Conservation (phyloP, 2,797 vertebrate species). For the Neopelma chrysocephalum region DNA sequence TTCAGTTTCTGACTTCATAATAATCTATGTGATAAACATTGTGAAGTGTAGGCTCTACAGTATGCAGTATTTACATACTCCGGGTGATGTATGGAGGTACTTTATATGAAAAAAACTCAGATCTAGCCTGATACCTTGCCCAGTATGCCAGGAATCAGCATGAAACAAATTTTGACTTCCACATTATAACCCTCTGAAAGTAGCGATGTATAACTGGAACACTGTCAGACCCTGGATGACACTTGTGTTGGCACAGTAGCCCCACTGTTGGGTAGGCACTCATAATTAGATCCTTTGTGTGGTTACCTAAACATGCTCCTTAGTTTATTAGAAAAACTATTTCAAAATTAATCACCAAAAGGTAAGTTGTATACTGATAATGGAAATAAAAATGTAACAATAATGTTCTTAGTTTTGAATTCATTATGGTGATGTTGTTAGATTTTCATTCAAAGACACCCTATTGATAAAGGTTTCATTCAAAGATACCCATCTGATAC, state of each 20-base stretch:
- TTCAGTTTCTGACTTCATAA: neutral
- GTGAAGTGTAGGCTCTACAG: neutral
- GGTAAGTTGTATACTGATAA: slow-evolving; percentile 12
- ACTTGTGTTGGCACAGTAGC: slow-evolving; percentile 38
- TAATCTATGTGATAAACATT: neutral
- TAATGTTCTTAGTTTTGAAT: neutral
- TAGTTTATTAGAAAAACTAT: slow-evolving; percentile 53
- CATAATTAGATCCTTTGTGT: slow-evolving; percentile 72
- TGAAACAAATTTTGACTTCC: slow-evolving; percentile 64
- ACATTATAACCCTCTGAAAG: slow-evolving; percentile 60
- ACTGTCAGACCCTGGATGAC: slow-evolving; percentile 49
- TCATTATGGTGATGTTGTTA: neutral
- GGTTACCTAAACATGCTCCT: slow-evolving; percentile 39
- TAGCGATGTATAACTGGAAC: slow-evolving; percentile 39
- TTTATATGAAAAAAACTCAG: neutral
- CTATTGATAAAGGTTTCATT: neutral
- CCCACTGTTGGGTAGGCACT: slow-evolving; percentile 21
- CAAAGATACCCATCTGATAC: neutral
- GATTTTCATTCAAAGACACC: neutral
- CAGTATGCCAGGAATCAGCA: slow-evolving; percentile 55
- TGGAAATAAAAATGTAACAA: slow-evolving; percentile 38
- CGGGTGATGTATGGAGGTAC: neutral
- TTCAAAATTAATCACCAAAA: slow-evolving; percentile 52
- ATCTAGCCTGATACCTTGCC: slow-evolving; percentile 33
- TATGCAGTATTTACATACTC: neutral